Percentiles rank a stretch among this genome's conserved stretches.
Conservation (phyloP, 2,888 invertebrate genomes). For the Cecidostiba fungosa region DNA sequence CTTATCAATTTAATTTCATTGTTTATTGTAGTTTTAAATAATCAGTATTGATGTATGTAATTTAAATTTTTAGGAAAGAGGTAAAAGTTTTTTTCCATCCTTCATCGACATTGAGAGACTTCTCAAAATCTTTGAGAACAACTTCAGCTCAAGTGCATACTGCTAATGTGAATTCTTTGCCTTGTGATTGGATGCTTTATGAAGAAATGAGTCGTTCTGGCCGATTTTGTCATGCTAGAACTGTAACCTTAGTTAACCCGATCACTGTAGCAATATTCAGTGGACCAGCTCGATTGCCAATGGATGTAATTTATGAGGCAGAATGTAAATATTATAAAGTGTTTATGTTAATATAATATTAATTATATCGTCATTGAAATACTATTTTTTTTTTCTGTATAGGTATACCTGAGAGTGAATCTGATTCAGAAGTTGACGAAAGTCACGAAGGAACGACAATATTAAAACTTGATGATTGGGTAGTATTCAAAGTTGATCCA, state of each 20-base stretch:
- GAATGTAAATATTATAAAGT: constrained; percentile 72
- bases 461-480: constrained; percentile 88
- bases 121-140: constrained; percentile 74
- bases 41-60: neutral
- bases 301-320: constrained; percentile 78
- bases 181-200: constrained; percentile 92
- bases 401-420: constrained; percentile 77
- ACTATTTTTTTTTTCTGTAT: constrained; percentile 34
- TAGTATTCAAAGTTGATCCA: constrained; percentile 86
- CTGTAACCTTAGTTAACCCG: constrained; percentile 91
- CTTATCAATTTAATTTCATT: neutral
- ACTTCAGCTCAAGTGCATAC: constrained; percentile 76
- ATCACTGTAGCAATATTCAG: constrained; percentile 90
- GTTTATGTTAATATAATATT: constrained; percentile 8
- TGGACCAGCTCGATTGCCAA: constrained; percentile 86
- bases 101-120: constrained; percentile 83
- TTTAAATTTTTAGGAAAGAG: constrained; percentile 81
- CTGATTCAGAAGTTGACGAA: constrained; percentile 82
- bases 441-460: constrained; percentile 80
- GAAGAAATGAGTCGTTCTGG: constrained; percentile 91
- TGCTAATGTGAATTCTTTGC: constrained; percentile 81
- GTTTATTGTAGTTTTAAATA: constrained; percentile 11
- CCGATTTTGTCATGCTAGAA: constrained; percentile 87
- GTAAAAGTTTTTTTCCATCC: constrained; percentile 84
- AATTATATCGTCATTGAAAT: constrained; percentile 17